Base-by-base conservation (phyloP, 2,888 invertebrate species). In the Hedya salicella region DNA sequence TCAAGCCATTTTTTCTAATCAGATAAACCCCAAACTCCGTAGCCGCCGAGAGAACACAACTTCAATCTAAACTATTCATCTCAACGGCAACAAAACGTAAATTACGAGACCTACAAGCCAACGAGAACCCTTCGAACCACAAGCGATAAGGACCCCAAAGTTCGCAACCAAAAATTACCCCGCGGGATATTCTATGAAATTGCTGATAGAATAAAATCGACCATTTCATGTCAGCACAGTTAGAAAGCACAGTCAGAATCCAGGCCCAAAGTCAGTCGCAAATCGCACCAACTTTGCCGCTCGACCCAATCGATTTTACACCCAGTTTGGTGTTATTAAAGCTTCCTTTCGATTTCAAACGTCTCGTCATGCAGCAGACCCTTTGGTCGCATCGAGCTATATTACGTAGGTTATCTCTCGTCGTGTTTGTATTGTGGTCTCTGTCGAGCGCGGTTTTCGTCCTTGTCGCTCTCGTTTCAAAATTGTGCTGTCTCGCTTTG, bases 371-470 rank as follows among this genome's bases (percentile, higher is more conserved):
- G 54, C 60, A 60, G 56, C 65, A 62, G 59, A 70, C 70, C 67
- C 70, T 70, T 69, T 63, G 59, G 67, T 59, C 70, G 70, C 68
- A 71, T 73, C 70, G 70, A 68, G 70, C 71, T 71, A 68, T 70
- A 73, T 69, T 69, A 71, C 77, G 77, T 78, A 75, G 77, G 78
- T 79, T 81, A 76, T 77, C 77, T 78, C 75, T 75, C 76, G 78
- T 78, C 76, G 75, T 84, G 82, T 84, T 85, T 85, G 77, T 85
- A 79, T 82, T 84, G 81, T 79, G 79, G 78, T 83, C 83, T 78
- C 80, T 80, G 80, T 83, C 77, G 75, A 71, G 73, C 74, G 72
- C 71, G 72, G 76, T 68, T 44, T 68, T 69, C 65, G 59, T 83
- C 85, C 75, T 81, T 70, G 71, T 85, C 69, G 46, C 72, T 72